These are phyloP conservation scores for Epinotia bilunana DNA, from an alignment of 2,888 invertebrate genomes.

Conservation along the genomic window DNA sequence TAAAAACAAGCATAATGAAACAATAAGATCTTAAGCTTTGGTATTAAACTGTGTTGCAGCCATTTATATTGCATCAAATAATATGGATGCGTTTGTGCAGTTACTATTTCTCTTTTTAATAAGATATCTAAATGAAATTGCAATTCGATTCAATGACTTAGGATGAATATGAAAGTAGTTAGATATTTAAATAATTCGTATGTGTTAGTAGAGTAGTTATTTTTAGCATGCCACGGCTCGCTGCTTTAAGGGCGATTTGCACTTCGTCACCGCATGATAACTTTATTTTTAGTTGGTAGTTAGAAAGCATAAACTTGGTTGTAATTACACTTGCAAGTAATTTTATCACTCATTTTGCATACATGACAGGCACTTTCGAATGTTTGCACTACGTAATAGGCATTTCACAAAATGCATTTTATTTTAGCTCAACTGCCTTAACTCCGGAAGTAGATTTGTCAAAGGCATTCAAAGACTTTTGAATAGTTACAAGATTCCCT, in stretches of 20 bases:
- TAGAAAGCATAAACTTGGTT: slow-evolving; percentile 27
- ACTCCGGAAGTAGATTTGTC: neutral
- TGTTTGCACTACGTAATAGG: neutral
- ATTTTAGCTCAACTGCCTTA: too few species aligned
- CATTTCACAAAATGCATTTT: neutral
- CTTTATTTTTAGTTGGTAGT: slow-evolving; percentile 12
- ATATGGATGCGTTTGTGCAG: too few species aligned
- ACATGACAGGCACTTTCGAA: neutral
- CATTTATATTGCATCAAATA: too few species aligned
- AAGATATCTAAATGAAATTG: neutral
- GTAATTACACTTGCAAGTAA: neutral
- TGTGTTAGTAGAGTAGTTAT: slow-evolving; percentile 25
- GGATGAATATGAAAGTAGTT: slow-evolving; percentile 36
- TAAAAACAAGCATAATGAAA: too few species aligned
- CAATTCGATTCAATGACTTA: neutral
- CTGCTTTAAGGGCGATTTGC: slow-evolving; percentile 11
- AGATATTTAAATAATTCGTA: slow-evolving; percentile 7
- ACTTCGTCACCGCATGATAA: slow-evolving; percentile 3
- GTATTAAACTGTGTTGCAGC: too few species aligned
- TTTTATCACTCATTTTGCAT: slow-evolving; percentile 18
- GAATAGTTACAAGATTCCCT: too few species aligned
- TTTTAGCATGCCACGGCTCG: slow-evolving; percentile 12
- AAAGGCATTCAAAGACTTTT: neutral
- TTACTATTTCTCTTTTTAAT: too few species aligned
- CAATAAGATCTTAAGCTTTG: too few species aligned